These are phyloP conservation scores for Lithophane ornitopus DNA, from an alignment of 2,888 invertebrate species.

Conservation along the genomic window DNA sequence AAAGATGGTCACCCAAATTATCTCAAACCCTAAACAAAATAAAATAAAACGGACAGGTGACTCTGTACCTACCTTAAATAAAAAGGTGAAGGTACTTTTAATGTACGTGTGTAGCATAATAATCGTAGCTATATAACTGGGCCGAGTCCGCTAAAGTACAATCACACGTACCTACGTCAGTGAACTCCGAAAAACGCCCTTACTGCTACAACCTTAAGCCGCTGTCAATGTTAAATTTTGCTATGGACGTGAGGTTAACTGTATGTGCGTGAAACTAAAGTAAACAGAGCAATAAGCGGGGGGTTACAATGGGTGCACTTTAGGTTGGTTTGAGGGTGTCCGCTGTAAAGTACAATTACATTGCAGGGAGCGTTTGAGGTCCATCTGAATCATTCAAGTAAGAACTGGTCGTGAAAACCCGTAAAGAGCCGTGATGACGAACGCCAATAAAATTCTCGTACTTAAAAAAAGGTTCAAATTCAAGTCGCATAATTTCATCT, in stretches of 20 bases:
- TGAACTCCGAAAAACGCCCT: slow-evolving; percentile 4
- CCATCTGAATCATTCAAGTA: background rate
- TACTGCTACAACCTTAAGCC: background rate
- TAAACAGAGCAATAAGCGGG: slow-evolving; percentile 4
- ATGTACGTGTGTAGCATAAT: slow-evolving; percentile 38
- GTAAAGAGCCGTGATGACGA: no score
- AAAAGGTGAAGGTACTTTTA: slow-evolving; percentile 45
- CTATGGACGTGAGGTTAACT: background rate
- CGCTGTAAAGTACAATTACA: background rate
- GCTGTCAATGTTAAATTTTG: background rate
- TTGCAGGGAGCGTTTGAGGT: background rate
- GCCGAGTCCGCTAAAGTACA: background rate
- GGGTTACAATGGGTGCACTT: slow-evolving; percentile 25
- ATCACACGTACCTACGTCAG: background rate
- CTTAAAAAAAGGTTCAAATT: no score
- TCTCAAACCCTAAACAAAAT: slow-evolving; percentile 31
- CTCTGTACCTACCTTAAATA: slow-evolving; percentile 39
- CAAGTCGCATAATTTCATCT: no score
- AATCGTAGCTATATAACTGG: background rate
- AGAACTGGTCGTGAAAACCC: background rate
- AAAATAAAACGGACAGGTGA: slow-evolving; percentile 42
- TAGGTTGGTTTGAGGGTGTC: no score
- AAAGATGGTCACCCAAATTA: background rate
- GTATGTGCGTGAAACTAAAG: slow-evolving; percentile 14
- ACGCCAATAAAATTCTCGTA: no score